phyloP scores from a whole-genome alignment of 2,113 vertebrate genomes.

The Solea senegalensis region DNA sequence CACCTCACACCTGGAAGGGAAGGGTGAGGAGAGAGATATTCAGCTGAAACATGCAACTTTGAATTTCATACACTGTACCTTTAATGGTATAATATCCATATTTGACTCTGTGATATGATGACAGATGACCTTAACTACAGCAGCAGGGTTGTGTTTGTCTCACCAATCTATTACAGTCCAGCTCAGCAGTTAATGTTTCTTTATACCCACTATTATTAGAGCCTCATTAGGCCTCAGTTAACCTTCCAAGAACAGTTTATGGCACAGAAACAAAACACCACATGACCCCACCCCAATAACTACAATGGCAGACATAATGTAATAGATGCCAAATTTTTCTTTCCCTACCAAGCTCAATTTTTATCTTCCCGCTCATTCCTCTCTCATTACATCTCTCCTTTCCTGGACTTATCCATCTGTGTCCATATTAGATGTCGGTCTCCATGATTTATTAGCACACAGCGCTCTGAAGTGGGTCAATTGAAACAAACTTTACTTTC shows the following conservation, averaged over 20 bases:
- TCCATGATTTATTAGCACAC: conserved; percentile 8
- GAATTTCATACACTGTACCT: no score
- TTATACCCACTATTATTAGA: not conserved
- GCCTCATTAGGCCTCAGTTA: conserved; percentile 3
- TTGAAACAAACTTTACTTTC: conserved; percentile 24
- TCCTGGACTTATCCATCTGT: conserved; percentile 9
- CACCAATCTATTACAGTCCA: conserved; percentile 1
- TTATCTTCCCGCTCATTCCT: conserved; percentile 21
- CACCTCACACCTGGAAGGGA: no score
- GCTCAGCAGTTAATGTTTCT: not conserved
- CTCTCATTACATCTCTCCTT: conserved; percentile 8
- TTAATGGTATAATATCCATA: not conserved
- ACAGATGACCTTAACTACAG: conserved; percentile 47
- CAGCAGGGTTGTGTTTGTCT: conserved; percentile 19
- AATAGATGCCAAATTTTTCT: conserved; percentile 10
- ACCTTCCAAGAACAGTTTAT: conserved; percentile 8
- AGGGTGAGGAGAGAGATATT: no score
- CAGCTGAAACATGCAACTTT: no score
- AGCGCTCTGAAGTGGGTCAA: conserved; percentile 39
- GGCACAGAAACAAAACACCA: conserved; percentile 19
- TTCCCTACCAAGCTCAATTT: conserved; percentile 2
- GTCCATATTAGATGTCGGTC: conserved; percentile 11
- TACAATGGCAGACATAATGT: conserved; percentile 1
- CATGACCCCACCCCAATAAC: not conserved
- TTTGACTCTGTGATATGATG: conserved; percentile 9